Base-by-base conservation (phyloP, 2,113 vertebrate genomes). In the Tamias sibiricus region DNA sequence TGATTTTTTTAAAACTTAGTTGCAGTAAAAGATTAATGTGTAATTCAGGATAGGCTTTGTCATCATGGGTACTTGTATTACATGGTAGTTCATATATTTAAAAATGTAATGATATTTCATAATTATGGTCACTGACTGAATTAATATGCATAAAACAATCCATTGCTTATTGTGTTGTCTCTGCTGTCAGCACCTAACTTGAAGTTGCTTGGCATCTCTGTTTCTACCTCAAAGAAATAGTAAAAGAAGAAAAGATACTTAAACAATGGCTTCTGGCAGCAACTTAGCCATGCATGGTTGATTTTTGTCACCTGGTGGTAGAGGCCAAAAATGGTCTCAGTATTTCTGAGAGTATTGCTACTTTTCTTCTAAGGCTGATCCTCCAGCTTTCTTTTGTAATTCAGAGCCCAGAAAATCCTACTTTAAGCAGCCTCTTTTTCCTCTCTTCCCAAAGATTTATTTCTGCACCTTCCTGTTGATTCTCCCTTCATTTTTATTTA, bases 1-100 rank as follows among this genome's bases (percentile, higher is more conserved):
- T 97, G 74, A 83, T 37, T 90, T 2, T 92, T 96, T 97, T 69
- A 97, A 95, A 96, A 93, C 66, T 44, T 88, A 94, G 40, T 91
- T 95, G 69, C 22, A 49, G 22, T 94, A 44, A 80, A 92, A 77
- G 83, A 47, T 93, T 93, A 94, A 74, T 74, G 47, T 87, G 9
- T 91, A 85, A 81, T 42, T 87, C 37, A 72, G 37, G 68, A 76
- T 44, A 76, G 54, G 16, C 37, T 93, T 93, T 75, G 49, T 95
- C 40, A 82, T 75, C n/a, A 12, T 24, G 42, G 76, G 62, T 10
- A 86, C 62, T 88, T 93, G 90, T 90, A 59, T 92, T 89, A 47
- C 40, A 20, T 82, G 35, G 8, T 79, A 64, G 13, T 59, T 87
- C 19, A 24, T 35, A 19, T 59, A 59, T 72, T 96, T 57, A 47